Evolutionary conservation across 2,113 vertebrate species (phyloP).

Genomic region (Xyrauchen texanus): DNA sequence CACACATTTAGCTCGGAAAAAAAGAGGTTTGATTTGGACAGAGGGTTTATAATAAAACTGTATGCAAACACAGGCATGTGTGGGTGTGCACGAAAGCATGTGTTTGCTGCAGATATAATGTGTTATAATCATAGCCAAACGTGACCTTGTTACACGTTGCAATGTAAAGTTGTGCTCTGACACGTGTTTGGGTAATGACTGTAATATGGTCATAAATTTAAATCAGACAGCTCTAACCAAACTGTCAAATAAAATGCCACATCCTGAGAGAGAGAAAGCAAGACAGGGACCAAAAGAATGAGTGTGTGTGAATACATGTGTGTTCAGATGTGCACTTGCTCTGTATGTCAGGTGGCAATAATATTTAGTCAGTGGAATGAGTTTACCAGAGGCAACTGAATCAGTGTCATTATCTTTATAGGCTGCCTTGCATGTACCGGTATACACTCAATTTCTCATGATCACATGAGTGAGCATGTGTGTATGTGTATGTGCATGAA

Average conservation of each 20-base stretch:
- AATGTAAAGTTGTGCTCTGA: conserved; percentile 52
- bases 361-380: not conserved
- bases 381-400: conserved; percentile 7
- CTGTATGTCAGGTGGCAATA: conserved; percentile 17
- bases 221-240: conserved; percentile 48
- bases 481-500: not conserved
- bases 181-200: conserved; percentile 67
- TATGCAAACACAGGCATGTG: not conserved
- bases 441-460: not conserved
- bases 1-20: not conserved
- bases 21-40: not conserved
- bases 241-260: conserved; percentile 55
- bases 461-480: conserved; percentile 6
- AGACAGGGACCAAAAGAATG: conserved; percentile 1
- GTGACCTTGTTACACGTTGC: conserved; percentile 56
- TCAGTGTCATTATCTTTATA: conserved; percentile 13
- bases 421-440: not conserved
- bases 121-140: conserved; percentile 46
- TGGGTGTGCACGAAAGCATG: not conserved
- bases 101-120: conserved; percentile 2
- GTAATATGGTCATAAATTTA: conserved; percentile 69
- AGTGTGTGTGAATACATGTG: not conserved
- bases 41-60: not conserved
- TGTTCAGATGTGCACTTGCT: not conserved
- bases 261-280: not conserved